Percentiles rank a stretch among this genome's conserved stretches.
phyloP scores from a whole-genome alignment of 2,113 vertebrate genomes.

The Epinephelus moara region DNA sequence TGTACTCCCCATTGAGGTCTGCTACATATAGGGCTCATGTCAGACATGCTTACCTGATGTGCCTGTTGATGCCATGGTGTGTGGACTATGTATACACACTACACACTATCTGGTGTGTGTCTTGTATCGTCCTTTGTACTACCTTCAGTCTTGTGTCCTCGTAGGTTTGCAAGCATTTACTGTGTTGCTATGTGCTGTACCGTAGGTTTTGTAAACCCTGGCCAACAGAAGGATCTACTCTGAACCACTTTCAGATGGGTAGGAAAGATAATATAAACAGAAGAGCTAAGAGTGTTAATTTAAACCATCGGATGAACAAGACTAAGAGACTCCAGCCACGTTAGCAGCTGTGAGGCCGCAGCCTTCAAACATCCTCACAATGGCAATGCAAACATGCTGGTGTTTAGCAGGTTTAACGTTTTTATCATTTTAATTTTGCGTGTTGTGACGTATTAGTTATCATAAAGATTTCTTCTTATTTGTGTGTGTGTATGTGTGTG shows the following conservation, averaged over 20 bases:
- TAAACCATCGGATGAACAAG: neutral
- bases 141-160: neutral
- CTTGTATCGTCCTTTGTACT: neutral
- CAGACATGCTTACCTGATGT: neutral
- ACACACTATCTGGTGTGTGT: neutral
- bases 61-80: neutral
- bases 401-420: neutral
- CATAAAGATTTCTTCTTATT: no score
- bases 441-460: no score
- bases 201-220: neutral
- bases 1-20: neutral
- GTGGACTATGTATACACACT: neutral
- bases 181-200: neutral
- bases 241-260: conserved; percentile 39
- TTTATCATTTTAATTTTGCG: no score
- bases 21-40: neutral
- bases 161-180: neutral
- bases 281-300: neutral
- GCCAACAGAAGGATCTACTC: neutral
- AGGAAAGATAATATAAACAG: conserved; percentile 23
- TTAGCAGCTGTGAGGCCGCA: no score
- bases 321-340: neutral
- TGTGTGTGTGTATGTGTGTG: no score
- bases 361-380: neutral
- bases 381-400: neutral